phyloP scores from a whole-genome alignment of 2,888 invertebrate species.

The Leistus spinibarbis region DNA sequence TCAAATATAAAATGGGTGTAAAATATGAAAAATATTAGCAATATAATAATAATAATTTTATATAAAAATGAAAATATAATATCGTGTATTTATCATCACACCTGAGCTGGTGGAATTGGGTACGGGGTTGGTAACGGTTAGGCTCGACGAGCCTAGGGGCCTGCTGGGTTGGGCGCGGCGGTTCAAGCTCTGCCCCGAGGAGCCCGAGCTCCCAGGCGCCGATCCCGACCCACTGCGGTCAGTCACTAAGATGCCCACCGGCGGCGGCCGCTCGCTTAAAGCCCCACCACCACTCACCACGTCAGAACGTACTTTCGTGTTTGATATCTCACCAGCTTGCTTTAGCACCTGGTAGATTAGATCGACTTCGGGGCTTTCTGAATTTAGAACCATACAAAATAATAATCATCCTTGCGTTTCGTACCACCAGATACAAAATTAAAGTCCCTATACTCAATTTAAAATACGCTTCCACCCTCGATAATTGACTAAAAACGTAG shows the following conservation, averaged over 20 bases:
- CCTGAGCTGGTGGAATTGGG: slow-evolving; percentile 75
- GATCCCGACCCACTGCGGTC: slow-evolving; percentile 50
- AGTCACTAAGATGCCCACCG: slow-evolving; percentile 54
- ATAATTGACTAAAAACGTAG: no score
- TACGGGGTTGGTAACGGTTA: slow-evolving; percentile 67
- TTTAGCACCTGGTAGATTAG: slow-evolving; percentile 94
- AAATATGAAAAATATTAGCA: no score
- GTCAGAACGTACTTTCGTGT: slow-evolving; percentile 55
- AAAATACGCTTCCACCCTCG: no score
- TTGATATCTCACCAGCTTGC: slow-evolving; percentile 88
- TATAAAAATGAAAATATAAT: no score
- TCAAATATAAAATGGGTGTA: no score
- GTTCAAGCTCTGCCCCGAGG: slow-evolving; percentile 63
- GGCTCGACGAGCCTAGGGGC: slow-evolving; percentile 60
- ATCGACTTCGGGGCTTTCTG: slow-evolving; percentile 76
- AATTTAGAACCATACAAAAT: no score
- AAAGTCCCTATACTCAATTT: no score
- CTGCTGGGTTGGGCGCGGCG: slow-evolving; percentile 55
- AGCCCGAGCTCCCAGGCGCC: slow-evolving; percentile 56
- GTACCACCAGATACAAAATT: no score
- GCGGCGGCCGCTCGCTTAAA: slow-evolving; percentile 54
- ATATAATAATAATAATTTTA: no score
- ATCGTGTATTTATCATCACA: slow-evolving; percentile 58
- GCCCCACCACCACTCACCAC: slow-evolving; percentile 51
- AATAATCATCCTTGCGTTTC: no score